Conservation (phyloP, 2,113 vertebrate genomes). For the Cyanocitta stelleri region DNA sequence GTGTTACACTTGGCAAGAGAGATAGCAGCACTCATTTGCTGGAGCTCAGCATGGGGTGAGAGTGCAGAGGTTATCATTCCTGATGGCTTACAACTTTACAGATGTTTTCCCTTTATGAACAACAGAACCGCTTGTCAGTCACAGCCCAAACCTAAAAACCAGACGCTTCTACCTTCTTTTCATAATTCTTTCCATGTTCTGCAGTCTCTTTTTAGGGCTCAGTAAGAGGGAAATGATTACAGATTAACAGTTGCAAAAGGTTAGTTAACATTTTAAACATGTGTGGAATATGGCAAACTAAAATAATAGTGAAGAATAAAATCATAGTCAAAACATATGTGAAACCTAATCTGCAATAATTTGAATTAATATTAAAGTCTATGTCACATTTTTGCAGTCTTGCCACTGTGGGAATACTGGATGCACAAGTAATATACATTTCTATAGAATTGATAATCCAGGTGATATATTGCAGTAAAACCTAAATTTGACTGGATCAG, state of each 20-base stretch:
- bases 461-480: not conserved
- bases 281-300: not conserved
- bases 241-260: constrained; percentile 5
- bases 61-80: constrained; percentile 58
- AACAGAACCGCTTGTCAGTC: not conserved
- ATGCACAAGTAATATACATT: not conserved
- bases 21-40: constrained; percentile 46
- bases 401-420: not conserved
- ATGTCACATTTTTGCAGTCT: not conserved
- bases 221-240: not conserved
- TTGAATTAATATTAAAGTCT: constrained; percentile 21
- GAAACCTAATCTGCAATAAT: constrained; percentile 19
- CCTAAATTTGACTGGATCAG: not conserved
- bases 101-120: constrained; percentile 28
- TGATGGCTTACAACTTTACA: constrained; percentile 50
- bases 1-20: constrained; percentile 31
- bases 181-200: not conserved
- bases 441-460: not conserved
- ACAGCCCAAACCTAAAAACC: not conserved
- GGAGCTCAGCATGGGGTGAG: constrained; percentile 33
- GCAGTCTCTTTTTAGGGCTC: not conserved
- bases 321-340: constrained; percentile 18
- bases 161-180: not conserved
- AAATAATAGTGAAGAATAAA: not conserved
- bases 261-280: constrained; percentile 11